Evolutionary conservation across 2,113 vertebrate species (phyloP).

Genomic region (Arenaria interpres): DNA sequence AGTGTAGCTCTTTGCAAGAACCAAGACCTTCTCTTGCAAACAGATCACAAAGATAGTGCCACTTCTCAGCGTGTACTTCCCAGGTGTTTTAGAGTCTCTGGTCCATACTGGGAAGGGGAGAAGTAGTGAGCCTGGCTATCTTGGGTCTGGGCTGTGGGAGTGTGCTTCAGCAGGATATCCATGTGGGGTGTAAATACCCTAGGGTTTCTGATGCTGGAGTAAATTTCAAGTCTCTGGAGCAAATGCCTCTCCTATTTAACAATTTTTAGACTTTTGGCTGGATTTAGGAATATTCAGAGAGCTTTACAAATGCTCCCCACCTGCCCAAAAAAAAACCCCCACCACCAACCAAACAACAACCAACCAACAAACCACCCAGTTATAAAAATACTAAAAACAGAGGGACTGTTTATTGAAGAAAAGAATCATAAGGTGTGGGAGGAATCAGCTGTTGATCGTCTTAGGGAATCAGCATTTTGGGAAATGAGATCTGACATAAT

Average conservation of each 20-base stretch:
- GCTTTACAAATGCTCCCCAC: background rate
- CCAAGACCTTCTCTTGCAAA: background rate
- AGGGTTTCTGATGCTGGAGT: background rate
- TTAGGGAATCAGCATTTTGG: background rate
- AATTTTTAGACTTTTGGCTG: background rate
- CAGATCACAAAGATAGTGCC: background rate
- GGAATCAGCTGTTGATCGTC: background rate
- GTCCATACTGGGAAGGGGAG: background rate
- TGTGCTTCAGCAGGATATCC: background rate
- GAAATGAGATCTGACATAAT: background rate
- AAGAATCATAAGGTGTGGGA: background rate
- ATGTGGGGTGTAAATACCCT: fast-evolving
- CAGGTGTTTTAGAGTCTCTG: background rate
- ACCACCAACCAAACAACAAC: background rate
- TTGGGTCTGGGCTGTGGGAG: background rate
- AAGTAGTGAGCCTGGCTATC: background rate
- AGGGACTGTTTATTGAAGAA: background rate
- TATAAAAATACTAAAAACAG: background rate
- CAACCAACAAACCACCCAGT: background rate
- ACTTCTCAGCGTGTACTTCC: background rate
- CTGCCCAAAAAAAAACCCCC: background rate
- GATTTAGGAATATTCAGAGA: background rate
- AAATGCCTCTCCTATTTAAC: background rate
- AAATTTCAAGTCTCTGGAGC: background rate
- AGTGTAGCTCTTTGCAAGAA: background rate